These are phyloP conservation scores for Callopanchax toddi DNA, from an alignment of 2,113 vertebrate species.

Conservation along the genomic window DNA sequence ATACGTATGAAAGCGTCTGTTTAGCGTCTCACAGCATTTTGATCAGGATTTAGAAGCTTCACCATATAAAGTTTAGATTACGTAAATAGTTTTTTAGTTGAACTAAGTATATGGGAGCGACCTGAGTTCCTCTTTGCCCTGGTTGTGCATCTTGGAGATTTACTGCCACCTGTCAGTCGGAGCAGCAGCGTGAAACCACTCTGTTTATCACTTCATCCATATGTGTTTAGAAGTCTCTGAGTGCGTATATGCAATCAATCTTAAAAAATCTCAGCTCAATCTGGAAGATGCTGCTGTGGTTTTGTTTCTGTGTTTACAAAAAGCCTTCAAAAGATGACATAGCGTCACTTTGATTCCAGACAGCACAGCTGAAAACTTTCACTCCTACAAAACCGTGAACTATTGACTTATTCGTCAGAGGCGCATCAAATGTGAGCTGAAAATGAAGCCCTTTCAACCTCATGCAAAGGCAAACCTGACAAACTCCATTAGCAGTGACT, in stretches of 20 bases:
- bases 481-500: slow-evolving; percentile 36
- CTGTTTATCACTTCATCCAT: not conserved
- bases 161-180: not conserved
- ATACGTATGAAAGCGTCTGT: too few species aligned
- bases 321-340: not conserved
- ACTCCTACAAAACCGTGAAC: slow-evolving; percentile 27
- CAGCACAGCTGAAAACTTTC: slow-evolving; percentile 9
- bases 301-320: slow-evolving; percentile 2
- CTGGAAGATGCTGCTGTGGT: not conserved
- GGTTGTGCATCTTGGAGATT: not conserved
- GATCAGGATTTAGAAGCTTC: too few species aligned
- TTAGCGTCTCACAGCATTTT: too few species aligned
- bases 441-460: slow-evolving; percentile 50
- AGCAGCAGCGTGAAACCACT: not conserved
- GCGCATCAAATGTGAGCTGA: slow-evolving; percentile 23
- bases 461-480: slow-evolving; percentile 28
- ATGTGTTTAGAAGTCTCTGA: not conserved
- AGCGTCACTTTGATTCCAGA: not conserved
- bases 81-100: too few species aligned
- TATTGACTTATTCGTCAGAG: slow-evolving; percentile 23
- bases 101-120: not conserved
- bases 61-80: too few species aligned
- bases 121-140: not conserved
- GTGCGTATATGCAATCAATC: not conserved
- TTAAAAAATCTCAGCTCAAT: not conserved